A percentile compares a stretch with the other conserved stretches of the same genome.
Conservation (phyloP, 2,888 invertebrate genomes). For the Troides aeacus region DNA sequence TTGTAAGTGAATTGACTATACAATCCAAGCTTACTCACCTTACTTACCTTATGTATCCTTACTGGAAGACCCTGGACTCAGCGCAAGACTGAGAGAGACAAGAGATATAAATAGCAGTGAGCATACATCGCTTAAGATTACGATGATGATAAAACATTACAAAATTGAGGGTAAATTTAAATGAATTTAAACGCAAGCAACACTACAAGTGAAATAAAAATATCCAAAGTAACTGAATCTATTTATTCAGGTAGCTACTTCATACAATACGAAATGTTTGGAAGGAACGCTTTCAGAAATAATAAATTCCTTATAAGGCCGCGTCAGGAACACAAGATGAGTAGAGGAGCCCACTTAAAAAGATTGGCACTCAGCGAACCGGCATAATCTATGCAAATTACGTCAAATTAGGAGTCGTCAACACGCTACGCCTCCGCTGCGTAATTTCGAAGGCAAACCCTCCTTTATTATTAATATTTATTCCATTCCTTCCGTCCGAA, state of each 20-base stretch:
- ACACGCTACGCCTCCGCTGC: constrained; percentile 67
- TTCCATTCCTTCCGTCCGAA: constrained; percentile 67
- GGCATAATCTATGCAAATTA: constrained; percentile 80
- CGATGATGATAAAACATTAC: no score
- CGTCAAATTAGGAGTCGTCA: constrained; percentile 79
- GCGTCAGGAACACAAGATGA: constrained; percentile 71
- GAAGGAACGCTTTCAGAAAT: constrained; percentile 51
- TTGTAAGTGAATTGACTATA: no score
- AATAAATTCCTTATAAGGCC: constrained; percentile 71
- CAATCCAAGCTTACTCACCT: no score
- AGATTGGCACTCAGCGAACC: constrained; percentile 79
- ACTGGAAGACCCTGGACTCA: no score
- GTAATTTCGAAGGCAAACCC: constrained; percentile 77
- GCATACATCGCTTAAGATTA: no score
- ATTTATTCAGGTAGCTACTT: background rate
- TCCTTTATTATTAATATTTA: constrained; percentile 80
- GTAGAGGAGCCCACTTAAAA: constrained; percentile 78
- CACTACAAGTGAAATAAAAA: no score
- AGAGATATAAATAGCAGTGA: no score
- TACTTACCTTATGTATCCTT: no score
- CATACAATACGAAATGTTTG: constrained; percentile 14
- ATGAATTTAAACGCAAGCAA: no score
- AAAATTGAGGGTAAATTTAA: no score
- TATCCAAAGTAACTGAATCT: no score
- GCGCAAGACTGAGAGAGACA: no score